phyloP scores from a whole-genome alignment of 1,140 invertebrate species.

The Trinorchestia longiramus region DNA sequence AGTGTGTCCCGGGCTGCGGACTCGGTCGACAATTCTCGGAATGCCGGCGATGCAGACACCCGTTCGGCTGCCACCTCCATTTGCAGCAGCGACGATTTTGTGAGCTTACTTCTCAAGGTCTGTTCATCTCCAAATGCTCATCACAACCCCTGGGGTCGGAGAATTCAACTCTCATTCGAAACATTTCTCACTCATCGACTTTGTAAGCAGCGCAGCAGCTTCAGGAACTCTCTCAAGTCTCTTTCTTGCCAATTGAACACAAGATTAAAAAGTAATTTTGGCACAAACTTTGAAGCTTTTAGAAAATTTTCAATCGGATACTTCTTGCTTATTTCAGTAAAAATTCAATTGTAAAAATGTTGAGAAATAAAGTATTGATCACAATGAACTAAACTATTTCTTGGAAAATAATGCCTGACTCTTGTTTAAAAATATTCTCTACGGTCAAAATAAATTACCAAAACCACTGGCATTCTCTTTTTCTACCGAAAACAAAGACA shows the following conservation, averaged over 20 bases:
- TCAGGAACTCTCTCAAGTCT: background rate
- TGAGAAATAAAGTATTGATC: background rate
- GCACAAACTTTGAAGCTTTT: background rate
- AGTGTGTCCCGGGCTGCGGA: background rate
- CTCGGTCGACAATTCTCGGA: background rate
- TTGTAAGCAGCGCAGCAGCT: background rate
- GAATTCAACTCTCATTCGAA: background rate
- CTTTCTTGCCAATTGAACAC: background rate
- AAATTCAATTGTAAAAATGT: background rate
- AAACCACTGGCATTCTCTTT: no score
- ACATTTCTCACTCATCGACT: background rate
- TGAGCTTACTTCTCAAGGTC: background rate
- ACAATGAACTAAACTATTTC: no score
- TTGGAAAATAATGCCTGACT: background rate
- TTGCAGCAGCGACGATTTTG: background rate
- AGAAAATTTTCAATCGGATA: background rate
- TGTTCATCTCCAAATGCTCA: constrained; percentile 10
- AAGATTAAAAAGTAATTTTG: background rate
- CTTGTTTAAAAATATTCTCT: background rate
- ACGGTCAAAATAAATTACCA: no score
- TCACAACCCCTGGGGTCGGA: background rate
- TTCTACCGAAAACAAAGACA: no score
- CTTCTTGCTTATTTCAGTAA: background rate
- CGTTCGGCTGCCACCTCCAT: background rate
- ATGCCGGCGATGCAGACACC: background rate